Percentiles rank a stretch among this genome's conserved stretches.
Conservation (phyloP, 2,113 vertebrate genomes). For the Sclerurus mexicanus region DNA sequence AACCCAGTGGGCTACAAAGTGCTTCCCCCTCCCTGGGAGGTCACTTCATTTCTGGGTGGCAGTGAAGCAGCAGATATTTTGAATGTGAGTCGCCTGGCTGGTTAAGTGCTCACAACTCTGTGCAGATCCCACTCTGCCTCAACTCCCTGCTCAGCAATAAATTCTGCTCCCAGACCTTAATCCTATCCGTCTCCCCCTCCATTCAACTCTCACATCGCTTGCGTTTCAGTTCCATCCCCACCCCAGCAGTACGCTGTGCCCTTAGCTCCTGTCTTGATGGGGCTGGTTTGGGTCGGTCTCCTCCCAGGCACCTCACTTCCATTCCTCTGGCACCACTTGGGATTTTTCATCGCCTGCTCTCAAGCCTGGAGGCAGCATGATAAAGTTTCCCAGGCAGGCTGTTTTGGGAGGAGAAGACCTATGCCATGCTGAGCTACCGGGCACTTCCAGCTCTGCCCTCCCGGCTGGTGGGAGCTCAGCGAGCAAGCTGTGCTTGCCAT, state of each 20-base stretch:
- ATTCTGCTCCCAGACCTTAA: conserved; percentile 21
- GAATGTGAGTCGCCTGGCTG: background rate
- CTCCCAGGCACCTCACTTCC: background rate
- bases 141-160: conserved; percentile 35
- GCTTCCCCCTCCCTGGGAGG: background rate
- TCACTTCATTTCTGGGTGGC: background rate
- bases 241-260: background rate
- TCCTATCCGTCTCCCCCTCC: background rate
- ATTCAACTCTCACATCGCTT: background rate
- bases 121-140: background rate
- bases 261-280: background rate
- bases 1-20: background rate
- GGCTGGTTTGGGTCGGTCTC: background rate
- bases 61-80: background rate
- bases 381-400: conserved; percentile 39
- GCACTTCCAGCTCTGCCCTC: conserved; percentile 27
- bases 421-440: conserved; percentile 3
- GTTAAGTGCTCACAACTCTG: conserved; percentile 2
- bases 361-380: conserved; percentile 6
- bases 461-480: background rate
- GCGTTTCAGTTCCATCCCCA: background rate
- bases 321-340: background rate
- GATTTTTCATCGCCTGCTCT: background rate
- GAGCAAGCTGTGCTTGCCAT: background rate
- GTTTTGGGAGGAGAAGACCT: conserved; percentile 29